Base-by-base conservation (phyloP, 1,140 invertebrate genomes). In the Macrocentrus cingulum region DNA sequence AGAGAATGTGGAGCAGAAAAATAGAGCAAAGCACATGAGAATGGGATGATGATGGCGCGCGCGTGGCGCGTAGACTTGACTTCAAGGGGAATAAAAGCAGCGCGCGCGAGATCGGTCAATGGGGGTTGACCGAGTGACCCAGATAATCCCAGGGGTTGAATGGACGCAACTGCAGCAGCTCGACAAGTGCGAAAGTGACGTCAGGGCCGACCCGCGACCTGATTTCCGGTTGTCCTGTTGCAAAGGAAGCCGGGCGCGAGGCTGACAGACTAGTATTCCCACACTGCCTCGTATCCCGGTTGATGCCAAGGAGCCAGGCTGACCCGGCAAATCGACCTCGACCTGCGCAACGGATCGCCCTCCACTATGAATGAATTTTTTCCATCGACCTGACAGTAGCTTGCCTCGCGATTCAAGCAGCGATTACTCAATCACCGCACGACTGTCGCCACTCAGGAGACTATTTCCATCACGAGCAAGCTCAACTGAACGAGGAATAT, bases 91-190 rank as follows among this genome's bases (percentile, higher is more conserved):
- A 13, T n/a, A 46, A 22, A 22, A 23, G 44, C 16, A 44, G 41
- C 18, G 37, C 5, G 8, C 25, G 44, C 2, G 44, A 46, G 20
- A 46, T 22, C 32, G 54, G 54, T 46, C 54, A 46, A 56, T 50
- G 25, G 56, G 56, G 19, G 22, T 11, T 22, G 23, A 13, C 34
- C 41, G 36, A 29, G 49, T 59, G 57, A 59, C 57, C 57, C 25
- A 59, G 50, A 39, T 59, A 13, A 32, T 59, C 39, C 56, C 41
- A 48, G 61, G 51, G 56, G 64, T 65, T 65, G 61, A 63, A 65
- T 60, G 61, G 54, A 64, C 60, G 53, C 8, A 8, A 55, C 29
- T 45, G 15, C n/a, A 2, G 13, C 20, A 15, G 22, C 19, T 46
- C 16, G 15, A 46, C 3, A 29, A 9, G 25, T 9, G 25, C 44